A percentile compares a stretch with the other conserved stretches of the same genome.
Conservation (phyloP, 2,797 vertebrate species). For the Cossypha dichroa region DNA sequence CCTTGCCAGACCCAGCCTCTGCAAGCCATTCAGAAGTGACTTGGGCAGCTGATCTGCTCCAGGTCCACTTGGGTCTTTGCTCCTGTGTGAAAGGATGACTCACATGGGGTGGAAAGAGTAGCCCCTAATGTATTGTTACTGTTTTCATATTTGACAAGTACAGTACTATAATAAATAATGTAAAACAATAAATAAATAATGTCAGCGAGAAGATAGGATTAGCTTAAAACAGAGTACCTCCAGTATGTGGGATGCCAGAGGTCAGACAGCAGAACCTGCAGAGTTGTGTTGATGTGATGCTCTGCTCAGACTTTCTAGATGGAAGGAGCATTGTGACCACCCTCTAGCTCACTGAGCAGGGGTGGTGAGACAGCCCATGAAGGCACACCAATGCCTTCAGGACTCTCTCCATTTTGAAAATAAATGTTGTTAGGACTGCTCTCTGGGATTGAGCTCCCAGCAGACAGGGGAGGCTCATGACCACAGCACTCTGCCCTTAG, state of each 20-base stretch:
- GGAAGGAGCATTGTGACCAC: background rate
- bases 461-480: background rate
- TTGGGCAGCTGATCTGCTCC: background rate
- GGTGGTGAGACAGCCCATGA: background rate
- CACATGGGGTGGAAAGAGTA: background rate
- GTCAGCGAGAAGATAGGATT: background rate
- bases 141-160: constrained; percentile 49
- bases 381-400: background rate
- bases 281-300: rapidly evolving
- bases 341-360: background rate
- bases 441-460: background rate
- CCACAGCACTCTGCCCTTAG: background rate
- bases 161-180: constrained; percentile 41
- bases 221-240: constrained; percentile 8
- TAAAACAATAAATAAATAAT: constrained; percentile 54
- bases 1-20: background rate
- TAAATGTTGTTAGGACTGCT: background rate
- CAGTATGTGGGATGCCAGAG: background rate
- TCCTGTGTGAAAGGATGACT: background rate
- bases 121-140: background rate
- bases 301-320: background rate
- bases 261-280: background rate
- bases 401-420: background rate
- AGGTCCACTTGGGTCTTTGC: background rate
- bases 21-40: background rate